Conservation (phyloP, 2,797 vertebrate species). For the Salarias fasciatus region DNA sequence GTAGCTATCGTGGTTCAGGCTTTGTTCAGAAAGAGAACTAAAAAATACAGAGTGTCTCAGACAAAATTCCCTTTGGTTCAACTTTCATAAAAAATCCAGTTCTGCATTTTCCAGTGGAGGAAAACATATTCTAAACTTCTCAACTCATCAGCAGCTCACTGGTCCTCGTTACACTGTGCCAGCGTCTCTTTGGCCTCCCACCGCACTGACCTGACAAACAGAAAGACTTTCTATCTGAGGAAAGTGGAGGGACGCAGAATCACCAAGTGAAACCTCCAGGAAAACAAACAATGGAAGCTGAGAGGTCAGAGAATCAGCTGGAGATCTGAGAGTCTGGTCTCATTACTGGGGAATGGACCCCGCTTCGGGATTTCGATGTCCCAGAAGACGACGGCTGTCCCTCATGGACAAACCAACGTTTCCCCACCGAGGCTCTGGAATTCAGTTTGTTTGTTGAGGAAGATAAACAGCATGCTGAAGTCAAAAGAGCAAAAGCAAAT, state of each 20-base stretch:
- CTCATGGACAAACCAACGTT: neutral
- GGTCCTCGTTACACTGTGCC: no score
- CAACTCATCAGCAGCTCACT: no score
- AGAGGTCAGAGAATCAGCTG: neutral
- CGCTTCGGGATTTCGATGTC: slow-evolving; percentile 1
- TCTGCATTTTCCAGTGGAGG: no score
- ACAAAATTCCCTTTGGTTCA: no score
- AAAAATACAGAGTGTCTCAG: no score
- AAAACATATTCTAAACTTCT: no score
- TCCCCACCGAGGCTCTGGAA: neutral
- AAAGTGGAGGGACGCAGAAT: neutral
- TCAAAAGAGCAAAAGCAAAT: neutral
- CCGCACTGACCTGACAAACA: no score
- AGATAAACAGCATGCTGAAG: neutral
- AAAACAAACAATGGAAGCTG: neutral
- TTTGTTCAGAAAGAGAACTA: no score
- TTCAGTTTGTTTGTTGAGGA: neutral
- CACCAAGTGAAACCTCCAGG: neutral
- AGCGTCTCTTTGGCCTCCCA: no score
- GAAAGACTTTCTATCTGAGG: neutral
- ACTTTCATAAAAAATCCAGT: no score
- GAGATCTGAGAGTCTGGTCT: neutral
- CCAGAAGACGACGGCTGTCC: slow-evolving; percentile 1
- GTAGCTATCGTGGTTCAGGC: no score
- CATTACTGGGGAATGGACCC: neutral